Evolutionary conservation across 2,888 invertebrate species (phyloP).

Genomic region (Dioctria linearis): DNA sequence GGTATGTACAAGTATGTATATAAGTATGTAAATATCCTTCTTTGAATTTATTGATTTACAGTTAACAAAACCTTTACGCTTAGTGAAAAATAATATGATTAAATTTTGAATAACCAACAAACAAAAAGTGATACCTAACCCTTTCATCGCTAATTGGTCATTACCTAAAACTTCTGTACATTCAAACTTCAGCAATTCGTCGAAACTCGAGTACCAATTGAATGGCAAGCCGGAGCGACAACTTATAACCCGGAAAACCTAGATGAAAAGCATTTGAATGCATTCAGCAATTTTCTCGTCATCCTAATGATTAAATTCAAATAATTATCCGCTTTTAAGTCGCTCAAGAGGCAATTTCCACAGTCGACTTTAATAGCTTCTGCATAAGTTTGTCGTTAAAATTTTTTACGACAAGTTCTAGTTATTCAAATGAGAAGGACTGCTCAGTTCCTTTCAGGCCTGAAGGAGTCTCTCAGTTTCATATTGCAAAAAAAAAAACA

Average conservation of each 20-base stretch:
- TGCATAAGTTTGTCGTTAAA: conserved; percentile 38
- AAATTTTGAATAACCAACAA: no score
- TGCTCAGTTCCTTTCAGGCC: neutral
- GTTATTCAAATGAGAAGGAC: conserved; percentile 26
- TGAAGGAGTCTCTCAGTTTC: conserved; percentile 9
- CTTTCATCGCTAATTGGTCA: conserved; percentile 27
- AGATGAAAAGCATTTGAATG: no score
- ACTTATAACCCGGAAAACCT: no score
- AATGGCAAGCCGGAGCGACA: no score
- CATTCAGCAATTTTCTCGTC: no score
- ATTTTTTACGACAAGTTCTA: conserved; percentile 18
- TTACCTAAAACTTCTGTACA: conserved; percentile 10
- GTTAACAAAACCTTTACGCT: no score
- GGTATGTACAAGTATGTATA: no score
- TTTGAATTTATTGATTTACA: no score
- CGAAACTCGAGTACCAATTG: no score
- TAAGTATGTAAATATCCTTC: no score
- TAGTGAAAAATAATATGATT: no score
- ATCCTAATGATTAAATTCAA: conserved; percentile 31
- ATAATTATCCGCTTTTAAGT: conserved; percentile 31
- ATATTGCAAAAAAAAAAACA: neutral
- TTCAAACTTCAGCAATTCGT: conserved; percentile 3
- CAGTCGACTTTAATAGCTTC: conserved; percentile 9
- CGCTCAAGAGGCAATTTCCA: conserved; percentile 30
- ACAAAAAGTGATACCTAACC: neutral